A percentile compares a stretch with the other conserved stretches of the same genome.
phyloP scores from a whole-genome alignment of 1,140 invertebrate species.

The Camponotus floridanus region DNA sequence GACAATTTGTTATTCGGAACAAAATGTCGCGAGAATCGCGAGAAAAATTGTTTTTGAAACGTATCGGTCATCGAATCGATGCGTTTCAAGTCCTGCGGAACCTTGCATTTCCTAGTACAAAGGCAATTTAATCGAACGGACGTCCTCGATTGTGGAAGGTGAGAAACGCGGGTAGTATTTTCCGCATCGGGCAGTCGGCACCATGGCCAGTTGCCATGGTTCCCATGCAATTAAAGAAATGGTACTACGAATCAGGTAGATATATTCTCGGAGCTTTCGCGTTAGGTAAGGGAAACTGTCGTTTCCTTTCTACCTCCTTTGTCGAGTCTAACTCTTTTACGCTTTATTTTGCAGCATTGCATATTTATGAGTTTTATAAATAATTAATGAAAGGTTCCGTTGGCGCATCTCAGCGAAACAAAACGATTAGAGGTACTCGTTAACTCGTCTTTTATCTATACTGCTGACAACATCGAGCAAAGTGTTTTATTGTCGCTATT shows the following conservation, averaged over 20 bases:
- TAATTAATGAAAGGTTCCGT: slow-evolving; percentile 75
- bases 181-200: background rate
- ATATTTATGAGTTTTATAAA: slow-evolving; percentile 83
- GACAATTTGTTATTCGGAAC: slow-evolving; percentile 11
- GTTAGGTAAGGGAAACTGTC: slow-evolving; percentile 41
- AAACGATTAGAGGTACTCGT: slow-evolving; percentile 17
- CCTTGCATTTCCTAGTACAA: slow-evolving; percentile 7
- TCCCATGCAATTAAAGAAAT: slow-evolving; percentile 77
- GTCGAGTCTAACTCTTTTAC: slow-evolving; percentile 18
- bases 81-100: slow-evolving; percentile 41
- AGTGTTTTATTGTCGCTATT: slow-evolving; percentile 40
- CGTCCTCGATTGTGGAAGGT: slow-evolving; percentile 13
- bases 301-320: background rate
- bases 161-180: slow-evolving; percentile 35
- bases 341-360: slow-evolving; percentile 77
- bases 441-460: slow-evolving; percentile 21
- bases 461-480: background rate
- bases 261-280: slow-evolving; percentile 63
- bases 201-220: slow-evolving; percentile 61
- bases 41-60: background rate
- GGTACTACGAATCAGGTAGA: slow-evolving; percentile 70
- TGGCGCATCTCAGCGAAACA: slow-evolving; percentile 49
- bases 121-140: slow-evolving; percentile 40
- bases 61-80: slow-evolving; percentile 9
- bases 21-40: background rate